Conservation (phyloP, 1,140 invertebrate species). For the Saccostrea echinata region DNA sequence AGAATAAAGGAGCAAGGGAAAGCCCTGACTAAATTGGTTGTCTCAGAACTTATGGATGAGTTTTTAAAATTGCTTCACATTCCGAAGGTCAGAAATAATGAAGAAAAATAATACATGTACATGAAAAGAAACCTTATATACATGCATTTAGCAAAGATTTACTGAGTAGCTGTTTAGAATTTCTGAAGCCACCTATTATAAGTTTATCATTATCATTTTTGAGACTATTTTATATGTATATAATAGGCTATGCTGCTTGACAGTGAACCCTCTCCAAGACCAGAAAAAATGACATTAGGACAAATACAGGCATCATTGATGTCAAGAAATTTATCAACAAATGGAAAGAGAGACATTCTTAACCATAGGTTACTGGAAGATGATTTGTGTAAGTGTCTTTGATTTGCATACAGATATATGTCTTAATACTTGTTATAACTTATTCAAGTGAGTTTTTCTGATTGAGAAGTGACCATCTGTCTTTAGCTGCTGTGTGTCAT, state of each 20-base stretch:
- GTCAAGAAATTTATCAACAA: slow-evolving; percentile 46
- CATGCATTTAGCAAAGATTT: too few relatives aligned
- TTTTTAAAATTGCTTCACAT: slow-evolving; percentile 41
- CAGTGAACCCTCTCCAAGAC: slow-evolving; percentile 61
- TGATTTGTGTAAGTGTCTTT: slow-evolving; percentile 54
- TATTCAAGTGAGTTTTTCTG: background rate
- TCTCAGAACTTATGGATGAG: slow-evolving; percentile 13
- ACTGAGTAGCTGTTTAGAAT: too few relatives aligned
- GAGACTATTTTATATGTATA: too few relatives aligned
- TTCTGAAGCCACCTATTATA: too few relatives aligned
- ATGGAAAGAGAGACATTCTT: slow-evolving; percentile 47
- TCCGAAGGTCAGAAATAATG: slow-evolving; percentile 28
- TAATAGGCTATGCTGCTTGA: slow-evolving; percentile 50
- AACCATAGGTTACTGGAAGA: slow-evolving; percentile 36
- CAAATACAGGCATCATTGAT: slow-evolving; percentile 50
- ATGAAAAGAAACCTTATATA: too few relatives aligned
- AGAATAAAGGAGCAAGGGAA: slow-evolving; percentile 54
- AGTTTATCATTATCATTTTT: too few relatives aligned
- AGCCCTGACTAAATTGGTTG: slow-evolving; percentile 39
- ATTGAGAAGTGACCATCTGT: too few relatives aligned
- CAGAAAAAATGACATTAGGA: slow-evolving; percentile 57
- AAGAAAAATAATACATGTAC: background rate
- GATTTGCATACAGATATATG: background rate
- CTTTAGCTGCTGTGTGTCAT: too few relatives aligned
- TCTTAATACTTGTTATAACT: background rate